Percentiles rank a stretch among this genome's conserved stretches.
These are phyloP conservation scores for Reticulitermes speratus DNA, from an alignment of 1,140 invertebrate genomes.

Conservation along the genomic window DNA sequence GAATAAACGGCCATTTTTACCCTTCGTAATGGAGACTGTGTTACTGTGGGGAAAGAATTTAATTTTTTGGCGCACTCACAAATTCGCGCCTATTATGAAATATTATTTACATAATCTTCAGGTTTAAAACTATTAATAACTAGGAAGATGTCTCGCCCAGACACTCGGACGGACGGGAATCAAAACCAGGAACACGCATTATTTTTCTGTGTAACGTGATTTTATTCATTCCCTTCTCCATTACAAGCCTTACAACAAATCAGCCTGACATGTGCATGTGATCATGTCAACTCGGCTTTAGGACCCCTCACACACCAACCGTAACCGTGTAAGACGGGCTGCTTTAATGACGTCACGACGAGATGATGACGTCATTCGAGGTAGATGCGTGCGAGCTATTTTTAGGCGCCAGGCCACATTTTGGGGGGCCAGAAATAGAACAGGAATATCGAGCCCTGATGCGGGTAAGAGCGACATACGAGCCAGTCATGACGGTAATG, in stretches of 20 bases:
- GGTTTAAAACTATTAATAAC: too few relatives aligned
- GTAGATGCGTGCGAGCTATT: not conserved
- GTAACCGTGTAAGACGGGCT: not conserved
- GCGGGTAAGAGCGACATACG: not conserved
- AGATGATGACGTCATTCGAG: not conserved
- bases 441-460: not conserved
- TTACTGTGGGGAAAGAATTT: too few relatives aligned
- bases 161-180: not conserved
- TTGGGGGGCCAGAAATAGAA: not conserved
- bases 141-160: too few relatives aligned
- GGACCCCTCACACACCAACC: not conserved
- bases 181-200: not conserved
- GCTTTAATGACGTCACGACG: not conserved
- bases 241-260: not conserved
- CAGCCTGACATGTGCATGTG: not conserved
- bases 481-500: not conserved
- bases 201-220: too few relatives aligned
- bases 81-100: too few relatives aligned
- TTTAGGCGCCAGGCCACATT: not conserved
- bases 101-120: too few relatives aligned
- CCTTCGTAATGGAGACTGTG: too few relatives aligned
- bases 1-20: too few relatives aligned
- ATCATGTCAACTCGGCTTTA: not conserved
- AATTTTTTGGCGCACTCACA: too few relatives aligned
- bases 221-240: too few relatives aligned